A percentile compares a stretch with the other conserved stretches of the same genome.
phyloP scores from a whole-genome alignment of 2,797 vertebrate genomes.

The Poecilia velifera region DNA sequence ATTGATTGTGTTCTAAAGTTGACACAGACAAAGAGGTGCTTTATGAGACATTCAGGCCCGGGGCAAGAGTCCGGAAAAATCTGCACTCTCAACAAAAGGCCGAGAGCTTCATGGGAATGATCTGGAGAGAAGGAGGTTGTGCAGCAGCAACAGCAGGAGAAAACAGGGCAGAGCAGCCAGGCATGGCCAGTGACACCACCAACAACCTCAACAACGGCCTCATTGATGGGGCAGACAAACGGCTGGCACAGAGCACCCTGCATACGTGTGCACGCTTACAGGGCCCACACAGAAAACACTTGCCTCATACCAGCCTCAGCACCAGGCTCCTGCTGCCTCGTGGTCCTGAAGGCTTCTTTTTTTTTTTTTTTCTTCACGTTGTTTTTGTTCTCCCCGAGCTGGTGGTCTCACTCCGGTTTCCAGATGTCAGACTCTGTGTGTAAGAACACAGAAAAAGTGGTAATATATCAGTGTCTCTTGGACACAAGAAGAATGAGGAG shows the following conservation, averaged over 20 bases:
- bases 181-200: constrained; percentile 66
- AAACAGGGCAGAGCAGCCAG: constrained; percentile 51
- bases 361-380: constrained; percentile 21
- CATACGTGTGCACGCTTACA: constrained; percentile 62
- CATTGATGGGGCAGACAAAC: constrained; percentile 74
- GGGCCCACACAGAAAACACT: constrained; percentile 67
- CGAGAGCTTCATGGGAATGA: constrained; percentile 37
- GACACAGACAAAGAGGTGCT: constrained; percentile 5
- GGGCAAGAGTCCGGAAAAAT: constrained; percentile 55
- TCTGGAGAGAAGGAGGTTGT: constrained; percentile 27
- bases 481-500: constrained; percentile 62
- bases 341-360: constrained; percentile 43
- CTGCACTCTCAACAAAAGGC: constrained; percentile 67
- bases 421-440: constrained; percentile 44
- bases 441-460: constrained; percentile 34
- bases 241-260: constrained; percentile 60
- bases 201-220: constrained; percentile 48
- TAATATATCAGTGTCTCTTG: constrained; percentile 40
- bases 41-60: constrained; percentile 16
- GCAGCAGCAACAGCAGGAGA: constrained; percentile 27
- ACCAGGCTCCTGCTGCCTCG: constrained; percentile 74
- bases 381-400: constrained; percentile 48
- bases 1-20: not conserved
- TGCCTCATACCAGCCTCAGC: constrained; percentile 84
- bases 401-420: constrained; percentile 37